These are phyloP conservation scores for Blera fallax DNA, from an alignment of 2,888 invertebrate genomes.

Conservation along the genomic window DNA sequence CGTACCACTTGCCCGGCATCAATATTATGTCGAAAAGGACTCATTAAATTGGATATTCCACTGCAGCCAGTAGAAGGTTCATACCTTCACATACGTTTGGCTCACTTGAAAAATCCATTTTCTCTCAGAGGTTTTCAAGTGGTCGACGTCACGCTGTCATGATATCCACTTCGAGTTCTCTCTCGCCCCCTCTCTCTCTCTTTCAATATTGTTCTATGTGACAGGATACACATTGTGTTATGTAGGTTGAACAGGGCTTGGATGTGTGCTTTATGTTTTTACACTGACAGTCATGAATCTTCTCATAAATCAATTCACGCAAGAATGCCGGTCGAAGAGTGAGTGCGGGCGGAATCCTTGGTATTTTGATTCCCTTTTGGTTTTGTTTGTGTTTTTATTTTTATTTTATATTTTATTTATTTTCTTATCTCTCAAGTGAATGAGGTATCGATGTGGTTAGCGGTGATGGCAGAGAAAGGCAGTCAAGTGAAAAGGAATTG, in stretches of 20 bases:
- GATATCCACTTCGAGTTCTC: conserved; percentile 45
- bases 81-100: conserved; percentile 11
- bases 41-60: conserved; percentile 65
- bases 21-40: conserved; percentile 62
- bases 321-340: neutral
- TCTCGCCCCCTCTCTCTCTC: neutral
- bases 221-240: conserved; percentile 31
- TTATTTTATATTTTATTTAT: conserved; percentile 1
- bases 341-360: conserved; percentile 19
- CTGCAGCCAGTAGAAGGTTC: neutral
- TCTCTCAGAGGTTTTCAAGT: conserved; percentile 44
- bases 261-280: conserved; percentile 34
- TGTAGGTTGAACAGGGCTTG: neutral
- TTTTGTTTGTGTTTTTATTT: conserved; percentile 14
- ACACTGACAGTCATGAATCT: conserved; percentile 65
- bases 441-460: conserved; percentile 31
- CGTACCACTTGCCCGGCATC: conserved; percentile 52
- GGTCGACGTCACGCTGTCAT: conserved; percentile 55
- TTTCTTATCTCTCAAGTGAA: conserved; percentile 28
- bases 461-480: conserved; percentile 32
- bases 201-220: conserved; percentile 39
- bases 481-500: conserved; percentile 55
- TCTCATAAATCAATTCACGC: conserved; percentile 62
- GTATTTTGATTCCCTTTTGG: conserved; percentile 51
- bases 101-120: conserved; percentile 67